These are phyloP conservation scores for Lasaia peninsularis DNA, from an alignment of 1,140 invertebrate species.

Conservation along the genomic window DNA sequence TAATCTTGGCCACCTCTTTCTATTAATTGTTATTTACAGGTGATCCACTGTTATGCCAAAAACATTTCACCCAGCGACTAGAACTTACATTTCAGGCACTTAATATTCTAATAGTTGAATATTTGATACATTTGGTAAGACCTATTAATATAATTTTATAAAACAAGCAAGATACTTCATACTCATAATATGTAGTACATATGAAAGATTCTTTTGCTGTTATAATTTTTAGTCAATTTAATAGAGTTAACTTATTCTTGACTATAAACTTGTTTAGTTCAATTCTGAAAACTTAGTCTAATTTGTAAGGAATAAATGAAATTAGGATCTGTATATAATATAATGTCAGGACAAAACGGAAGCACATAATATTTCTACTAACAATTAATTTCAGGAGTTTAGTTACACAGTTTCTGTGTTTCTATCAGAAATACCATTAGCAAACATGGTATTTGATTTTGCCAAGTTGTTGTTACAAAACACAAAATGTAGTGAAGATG, in stretches of 20 bases:
- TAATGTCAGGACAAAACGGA: background rate
- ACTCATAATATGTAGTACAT: too few species aligned
- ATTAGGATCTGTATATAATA: background rate
- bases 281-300: too few species aligned
- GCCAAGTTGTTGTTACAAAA: slow-evolving; percentile 41
- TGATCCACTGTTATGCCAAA: slow-evolving; percentile 45
- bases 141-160: background rate
- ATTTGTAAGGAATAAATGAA: too few species aligned
- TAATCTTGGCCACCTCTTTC: too few species aligned
- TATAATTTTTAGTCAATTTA: too few species aligned
- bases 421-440: slow-evolving; percentile 76
- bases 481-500: slow-evolving; percentile 22
- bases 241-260: too few species aligned
- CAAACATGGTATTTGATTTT: slow-evolving; percentile 64
- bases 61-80: slow-evolving; percentile 51
- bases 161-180: too few species aligned
- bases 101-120: slow-evolving; percentile 78
- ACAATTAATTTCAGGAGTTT: slow-evolving; percentile 62
- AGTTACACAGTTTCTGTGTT: slow-evolving; percentile 78
- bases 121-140: slow-evolving; percentile 68
- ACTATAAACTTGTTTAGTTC: too few species aligned
- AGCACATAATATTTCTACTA: too few species aligned
- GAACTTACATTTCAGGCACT: slow-evolving; percentile 76
- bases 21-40: slow-evolving; percentile 47
- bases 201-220: too few species aligned